Conservation (phyloP, 2,113 vertebrate species). For the Thomomys bottae region DNA sequence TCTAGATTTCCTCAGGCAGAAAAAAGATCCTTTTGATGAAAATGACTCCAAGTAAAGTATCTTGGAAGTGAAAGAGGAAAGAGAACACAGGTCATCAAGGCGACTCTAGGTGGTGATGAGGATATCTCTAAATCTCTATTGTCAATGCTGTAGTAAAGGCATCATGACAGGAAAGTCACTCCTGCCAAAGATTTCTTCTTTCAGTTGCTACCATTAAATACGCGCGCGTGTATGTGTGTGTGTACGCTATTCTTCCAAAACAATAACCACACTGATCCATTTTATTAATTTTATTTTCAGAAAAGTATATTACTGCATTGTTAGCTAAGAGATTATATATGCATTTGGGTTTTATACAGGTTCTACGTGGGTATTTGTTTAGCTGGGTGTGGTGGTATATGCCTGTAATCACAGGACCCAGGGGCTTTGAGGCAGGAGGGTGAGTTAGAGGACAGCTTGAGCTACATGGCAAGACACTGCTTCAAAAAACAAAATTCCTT, state of each 20-base stretch:
- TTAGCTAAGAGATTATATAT: neutral
- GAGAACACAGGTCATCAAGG: neutral
- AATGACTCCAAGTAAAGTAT: neutral
- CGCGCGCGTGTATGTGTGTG: too few species aligned
- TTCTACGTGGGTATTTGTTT: neutral
- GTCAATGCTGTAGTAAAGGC: neutral
- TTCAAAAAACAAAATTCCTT: neutral
- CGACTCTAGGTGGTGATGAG: neutral
- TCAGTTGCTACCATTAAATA: neutral
- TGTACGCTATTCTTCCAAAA: neutral
- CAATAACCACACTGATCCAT: neutral
- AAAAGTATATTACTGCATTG: neutral
- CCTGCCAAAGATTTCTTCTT: neutral
- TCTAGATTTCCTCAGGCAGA: neutral
- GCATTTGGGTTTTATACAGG: neutral
- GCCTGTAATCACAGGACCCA: too few species aligned
- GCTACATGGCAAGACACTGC: too few species aligned
- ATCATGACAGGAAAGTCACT: neutral
- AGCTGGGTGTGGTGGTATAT: too few species aligned
- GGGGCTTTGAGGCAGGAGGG: too few species aligned
- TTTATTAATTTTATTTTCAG: conserved; percentile 57
- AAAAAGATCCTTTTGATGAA: neutral
- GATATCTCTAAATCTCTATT: neutral
- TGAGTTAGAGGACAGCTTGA: too few species aligned
- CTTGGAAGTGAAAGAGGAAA: neutral